Evolutionary conservation across 2,888 invertebrate species (phyloP), one percentile per base, ranked within the genome.

Genomic region (Cryptocheilus praepositus): DNA sequence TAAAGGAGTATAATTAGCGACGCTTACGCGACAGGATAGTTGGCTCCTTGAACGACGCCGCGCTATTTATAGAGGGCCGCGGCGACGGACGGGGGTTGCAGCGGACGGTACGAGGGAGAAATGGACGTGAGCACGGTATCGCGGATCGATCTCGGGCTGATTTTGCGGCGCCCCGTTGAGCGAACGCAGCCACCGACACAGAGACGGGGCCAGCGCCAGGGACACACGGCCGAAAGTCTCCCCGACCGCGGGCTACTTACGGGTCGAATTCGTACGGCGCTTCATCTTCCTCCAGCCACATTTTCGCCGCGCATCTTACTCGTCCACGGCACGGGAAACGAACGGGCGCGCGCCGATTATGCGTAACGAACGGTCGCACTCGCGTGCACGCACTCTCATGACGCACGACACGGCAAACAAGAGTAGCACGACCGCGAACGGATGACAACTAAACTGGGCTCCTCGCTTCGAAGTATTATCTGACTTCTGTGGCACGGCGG

Each of bases 211-310:
- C n/a, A n/a, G n/a, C n/a, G n/a, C n/a, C n/a, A n/a, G 46, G 19
- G 18, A 63, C 18, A 43, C n/a, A 22, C 22, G 22, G 2, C 58
- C 54, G 53, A 56, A 19, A 64, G n/a, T n/a, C n/a, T n/a, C n/a
- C n/a, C n/a, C n/a, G n/a, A n/a, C n/a, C 11, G 36, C 11, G 36
- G 36, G 36, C 8, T 64, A 86, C 86, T 86, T 76, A 86, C 87
- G 77, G 75, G 76, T 84, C 83, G 67, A 74, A 71, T 72, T 84
- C 86, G 77, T 80, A 86, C 61, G 81, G 82, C 79, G 82, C 79
- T 84, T 86, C 86, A 81, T 83, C 86, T 80, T 81, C 84, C 78
- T 85, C 85, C 77, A 85, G 84, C 85, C 86, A 84, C 88, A 88
- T 87, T 83, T 81, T 82, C 76, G 65, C 79, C 73, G 80, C 72